phyloP scores from a whole-genome alignment of 2,888 invertebrate species.

The Onchidella celtica region DNA sequence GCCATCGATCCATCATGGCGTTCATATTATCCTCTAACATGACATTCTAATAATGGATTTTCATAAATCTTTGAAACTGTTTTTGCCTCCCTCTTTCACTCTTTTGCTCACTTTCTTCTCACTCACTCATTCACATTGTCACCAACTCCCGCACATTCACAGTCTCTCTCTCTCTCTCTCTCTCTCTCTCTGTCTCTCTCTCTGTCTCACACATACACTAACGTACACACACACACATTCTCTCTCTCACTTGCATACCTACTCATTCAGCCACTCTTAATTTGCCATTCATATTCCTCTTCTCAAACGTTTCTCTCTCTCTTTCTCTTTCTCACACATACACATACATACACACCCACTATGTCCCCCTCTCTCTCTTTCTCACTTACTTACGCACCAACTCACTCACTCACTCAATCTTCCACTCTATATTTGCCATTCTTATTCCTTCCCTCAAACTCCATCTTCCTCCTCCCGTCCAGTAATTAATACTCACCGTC shows the following conservation, averaged over 20 bases:
- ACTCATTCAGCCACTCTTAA: neutral
- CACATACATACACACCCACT: too few relatives aligned
- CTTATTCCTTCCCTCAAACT: neutral
- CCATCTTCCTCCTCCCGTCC: neutral
- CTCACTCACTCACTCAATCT: neutral
- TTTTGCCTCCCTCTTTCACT: neutral
- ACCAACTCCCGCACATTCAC: neutral
- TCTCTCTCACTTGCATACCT: neutral
- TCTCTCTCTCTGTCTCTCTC: slow-evolving; percentile 33
- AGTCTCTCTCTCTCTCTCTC: slow-evolving; percentile 29
- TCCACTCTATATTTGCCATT: neutral
- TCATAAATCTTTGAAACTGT: neutral
- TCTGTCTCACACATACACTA: neutral
- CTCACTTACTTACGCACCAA: neutral
- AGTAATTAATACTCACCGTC: too few relatives aligned
- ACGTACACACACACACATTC: neutral
- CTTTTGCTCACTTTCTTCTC: neutral
- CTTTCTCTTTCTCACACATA: slow-evolving; percentile 25
- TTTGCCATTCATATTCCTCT: neutral
- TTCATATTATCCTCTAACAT: too few relatives aligned
- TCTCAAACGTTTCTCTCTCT: neutral
- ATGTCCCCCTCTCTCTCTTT: slow-evolving; percentile 7
- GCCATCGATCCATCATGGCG: too few relatives aligned
- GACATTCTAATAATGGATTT: too few relatives aligned
- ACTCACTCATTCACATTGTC: too few relatives aligned